A percentile compares a stretch with the other conserved stretches of the same genome.
These are phyloP conservation scores for Lydus trimaculatus DNA, from an alignment of 2,888 invertebrate genomes.

Conservation along the genomic window DNA sequence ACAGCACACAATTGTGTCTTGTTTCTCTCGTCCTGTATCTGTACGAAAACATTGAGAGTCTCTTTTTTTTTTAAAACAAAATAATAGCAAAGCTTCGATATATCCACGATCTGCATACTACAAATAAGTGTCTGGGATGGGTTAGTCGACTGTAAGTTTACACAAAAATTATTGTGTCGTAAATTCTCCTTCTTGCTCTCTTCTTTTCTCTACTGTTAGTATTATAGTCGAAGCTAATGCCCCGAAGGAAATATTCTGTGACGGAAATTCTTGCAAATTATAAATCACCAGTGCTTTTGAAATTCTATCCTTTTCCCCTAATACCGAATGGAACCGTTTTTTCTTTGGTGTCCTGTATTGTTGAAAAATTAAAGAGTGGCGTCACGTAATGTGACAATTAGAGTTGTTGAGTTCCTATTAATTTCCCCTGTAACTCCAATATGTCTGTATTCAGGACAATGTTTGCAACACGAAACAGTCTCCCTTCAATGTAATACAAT, in stretches of 20 bases:
- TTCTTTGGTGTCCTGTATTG: slow-evolving; percentile 59
- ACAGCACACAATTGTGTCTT: neutral
- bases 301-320: neutral
- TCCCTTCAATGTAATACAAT: slow-evolving; percentile 27
- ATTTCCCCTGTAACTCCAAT: slow-evolving; percentile 33
- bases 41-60: neutral
- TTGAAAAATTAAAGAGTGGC: slow-evolving; percentile 45
- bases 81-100: neutral
- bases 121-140: neutral
- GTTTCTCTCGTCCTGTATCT: neutral
- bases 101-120: neutral
- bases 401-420: slow-evolving; percentile 36
- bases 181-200: neutral
- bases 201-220: neutral
- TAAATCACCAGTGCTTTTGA: slow-evolving; percentile 9
- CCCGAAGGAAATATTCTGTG: slow-evolving; percentile 6
- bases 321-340: neutral
- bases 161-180: slow-evolving; percentile 9
- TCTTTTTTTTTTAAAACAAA: neutral
- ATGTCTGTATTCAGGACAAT: slow-evolving; percentile 33
- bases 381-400: slow-evolving; percentile 39
- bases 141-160: slow-evolving; percentile 4
- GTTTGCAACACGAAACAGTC: neutral
- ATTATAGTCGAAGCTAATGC: slow-evolving; percentile 2
- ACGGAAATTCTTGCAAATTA: slow-evolving; percentile 9